Percentiles rank a stretch among this genome's conserved stretches.
phyloP scores from a whole-genome alignment of 2,797 vertebrate species.

The Molossus alvarezi region DNA sequence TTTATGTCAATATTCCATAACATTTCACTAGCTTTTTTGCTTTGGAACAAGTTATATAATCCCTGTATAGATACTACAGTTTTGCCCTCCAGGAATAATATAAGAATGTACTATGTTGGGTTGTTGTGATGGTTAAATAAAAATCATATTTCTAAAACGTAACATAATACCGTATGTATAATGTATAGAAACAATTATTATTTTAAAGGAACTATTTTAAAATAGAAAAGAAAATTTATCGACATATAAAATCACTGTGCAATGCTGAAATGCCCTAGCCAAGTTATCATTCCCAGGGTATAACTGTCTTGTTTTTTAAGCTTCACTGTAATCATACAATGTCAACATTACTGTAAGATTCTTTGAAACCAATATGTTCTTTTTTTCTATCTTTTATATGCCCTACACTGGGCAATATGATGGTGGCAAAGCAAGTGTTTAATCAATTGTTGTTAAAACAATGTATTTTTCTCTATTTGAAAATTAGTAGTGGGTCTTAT shows the following conservation, averaged over 20 bases:
- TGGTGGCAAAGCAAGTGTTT: background rate
- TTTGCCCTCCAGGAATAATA: background rate
- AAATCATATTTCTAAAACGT: background rate
- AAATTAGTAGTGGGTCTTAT: background rate
- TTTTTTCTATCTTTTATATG: background rate
- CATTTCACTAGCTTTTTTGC: background rate
- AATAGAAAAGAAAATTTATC: slow-evolving; percentile 8
- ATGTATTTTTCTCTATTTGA: background rate
- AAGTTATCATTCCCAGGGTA: background rate
- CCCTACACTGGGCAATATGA: background rate
- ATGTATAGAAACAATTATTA: background rate
- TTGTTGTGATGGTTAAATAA: background rate
- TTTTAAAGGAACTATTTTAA: slow-evolving; percentile 7
- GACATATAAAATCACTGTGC: background rate
- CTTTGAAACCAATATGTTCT: background rate
- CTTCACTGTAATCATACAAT: background rate
- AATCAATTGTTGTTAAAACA: background rate
- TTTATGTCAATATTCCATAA: slow-evolving; percentile 12
- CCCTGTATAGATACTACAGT: background rate
- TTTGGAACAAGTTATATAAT: background rate
- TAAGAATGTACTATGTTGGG: background rate
- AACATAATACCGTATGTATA: background rate
- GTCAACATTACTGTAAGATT: background rate
- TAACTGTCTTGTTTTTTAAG: background rate
- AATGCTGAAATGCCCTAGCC: background rate